A percentile compares a stretch with the other conserved stretches of the same genome.
phyloP scores from a whole-genome alignment of 2,113 vertebrate genomes.

The Pygoscelis antarcticus region DNA sequence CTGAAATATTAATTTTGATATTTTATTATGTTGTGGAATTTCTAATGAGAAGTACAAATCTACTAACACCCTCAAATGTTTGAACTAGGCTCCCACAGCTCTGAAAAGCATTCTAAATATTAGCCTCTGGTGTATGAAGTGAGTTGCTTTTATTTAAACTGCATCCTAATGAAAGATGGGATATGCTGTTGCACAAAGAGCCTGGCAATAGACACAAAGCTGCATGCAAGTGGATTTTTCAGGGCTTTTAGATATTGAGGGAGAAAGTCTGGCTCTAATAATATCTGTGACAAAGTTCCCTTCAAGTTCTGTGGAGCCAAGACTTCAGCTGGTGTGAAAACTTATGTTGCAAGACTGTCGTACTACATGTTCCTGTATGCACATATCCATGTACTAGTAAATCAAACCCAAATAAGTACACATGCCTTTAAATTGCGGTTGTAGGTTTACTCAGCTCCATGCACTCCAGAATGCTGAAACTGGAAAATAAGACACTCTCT shows the following conservation, averaged over 20 bases:
- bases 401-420: not conserved
- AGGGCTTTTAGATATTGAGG: not conserved
- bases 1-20: not conserved
- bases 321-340: not conserved
- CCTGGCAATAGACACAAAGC: not conserved
- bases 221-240: not conserved
- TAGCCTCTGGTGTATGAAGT: not conserved
- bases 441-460: not conserved
- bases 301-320: not conserved
- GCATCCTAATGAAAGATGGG: not conserved
- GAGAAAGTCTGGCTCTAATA: not conserved
- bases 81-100: not conserved
- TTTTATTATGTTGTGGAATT: not conserved
- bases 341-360: fast-evolving
- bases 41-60: not conserved
- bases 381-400: not conserved
- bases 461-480: not conserved
- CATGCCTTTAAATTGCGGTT: not conserved
- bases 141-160: not conserved
- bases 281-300: not conserved
- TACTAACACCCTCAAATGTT: not conserved
- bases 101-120: not conserved
- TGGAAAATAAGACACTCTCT: not conserved
- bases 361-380: fast-evolving
- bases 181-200: not conserved